These are phyloP conservation scores for Pampus argenteus DNA, from an alignment of 2,797 vertebrate genomes.

Conservation along the genomic window DNA sequence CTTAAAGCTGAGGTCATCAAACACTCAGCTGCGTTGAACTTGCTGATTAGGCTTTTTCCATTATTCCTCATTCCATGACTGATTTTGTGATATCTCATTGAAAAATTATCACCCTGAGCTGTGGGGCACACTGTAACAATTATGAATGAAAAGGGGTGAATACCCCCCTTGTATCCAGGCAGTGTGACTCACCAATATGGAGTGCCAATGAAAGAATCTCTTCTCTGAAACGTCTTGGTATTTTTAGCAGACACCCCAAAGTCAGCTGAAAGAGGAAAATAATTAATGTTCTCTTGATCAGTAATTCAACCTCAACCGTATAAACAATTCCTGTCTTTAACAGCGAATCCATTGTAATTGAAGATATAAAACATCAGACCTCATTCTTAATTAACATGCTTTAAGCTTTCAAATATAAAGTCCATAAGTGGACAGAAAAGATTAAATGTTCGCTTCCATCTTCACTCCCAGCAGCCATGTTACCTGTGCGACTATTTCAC, in stretches of 20 bases:
- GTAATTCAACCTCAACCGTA: constrained; percentile 12
- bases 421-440: constrained; percentile 8
- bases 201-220: constrained; percentile 99
- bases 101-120: constrained; percentile 20
- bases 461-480: constrained; percentile 5
- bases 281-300: constrained; percentile 34
- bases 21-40: constrained; percentile 9
- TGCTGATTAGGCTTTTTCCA: constrained; percentile 28
- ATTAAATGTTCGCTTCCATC: not conserved
- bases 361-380: not conserved
- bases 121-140: constrained; percentile 29
- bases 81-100: constrained; percentile 24
- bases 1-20: constrained; percentile 16
- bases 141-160: constrained; percentile 45
- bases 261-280: constrained; percentile 90
- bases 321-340: constrained; percentile 4
- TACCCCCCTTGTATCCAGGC: constrained; percentile 30
- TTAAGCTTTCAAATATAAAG: constrained; percentile 13
- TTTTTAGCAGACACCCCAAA: constrained; percentile 99
- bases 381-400: not conserved
- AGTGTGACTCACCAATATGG: constrained; percentile 95
- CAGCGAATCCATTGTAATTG: not conserved
- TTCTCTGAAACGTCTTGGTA: constrained; percentile 96
- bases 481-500: constrained; percentile 41
- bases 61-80: constrained; percentile 16